These are phyloP conservation scores for Ditula angustiorana DNA, from an alignment of 2,888 invertebrate species.

Conservation along the genomic window DNA sequence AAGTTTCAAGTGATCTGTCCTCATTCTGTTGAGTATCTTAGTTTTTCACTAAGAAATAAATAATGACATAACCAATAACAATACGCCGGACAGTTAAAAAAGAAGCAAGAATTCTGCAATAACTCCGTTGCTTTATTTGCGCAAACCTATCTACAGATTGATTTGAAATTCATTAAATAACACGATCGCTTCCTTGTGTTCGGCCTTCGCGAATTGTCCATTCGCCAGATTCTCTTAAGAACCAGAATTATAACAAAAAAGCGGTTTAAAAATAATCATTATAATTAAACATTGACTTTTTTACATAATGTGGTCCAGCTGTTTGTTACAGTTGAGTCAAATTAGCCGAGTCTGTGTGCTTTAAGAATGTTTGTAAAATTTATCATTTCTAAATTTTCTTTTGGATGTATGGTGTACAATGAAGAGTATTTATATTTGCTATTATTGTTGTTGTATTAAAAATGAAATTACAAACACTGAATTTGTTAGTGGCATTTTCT, in stretches of 20 bases:
- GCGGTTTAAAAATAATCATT: background rate
- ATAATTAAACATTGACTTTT: background rate
- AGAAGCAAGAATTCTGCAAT: background rate
- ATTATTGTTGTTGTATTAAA: too few species aligned
- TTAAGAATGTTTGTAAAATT: too few species aligned
- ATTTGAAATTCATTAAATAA: slow-evolving; percentile 13
- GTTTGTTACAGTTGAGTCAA: too few species aligned
- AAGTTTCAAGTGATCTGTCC: background rate
- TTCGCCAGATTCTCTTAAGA: background rate
- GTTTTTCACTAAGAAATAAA: background rate
- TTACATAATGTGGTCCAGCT: background rate
- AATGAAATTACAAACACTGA: too few species aligned
- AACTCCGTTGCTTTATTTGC: background rate
- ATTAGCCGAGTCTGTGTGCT: too few species aligned
- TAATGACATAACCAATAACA: background rate
- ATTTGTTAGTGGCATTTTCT: too few species aligned
- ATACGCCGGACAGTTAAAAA: background rate
- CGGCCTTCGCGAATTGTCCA: slow-evolving; percentile 8
- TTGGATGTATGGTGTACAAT: too few species aligned
- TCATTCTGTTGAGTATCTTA: background rate
- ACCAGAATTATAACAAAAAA: background rate
- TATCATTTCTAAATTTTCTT: too few species aligned
- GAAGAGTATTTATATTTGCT: too few species aligned
- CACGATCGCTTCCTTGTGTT: slow-evolving; percentile 3
- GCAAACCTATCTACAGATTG: background rate